These are phyloP conservation scores for Panzeria rudis DNA, from an alignment of 2,888 invertebrate species.

Conservation along the genomic window DNA sequence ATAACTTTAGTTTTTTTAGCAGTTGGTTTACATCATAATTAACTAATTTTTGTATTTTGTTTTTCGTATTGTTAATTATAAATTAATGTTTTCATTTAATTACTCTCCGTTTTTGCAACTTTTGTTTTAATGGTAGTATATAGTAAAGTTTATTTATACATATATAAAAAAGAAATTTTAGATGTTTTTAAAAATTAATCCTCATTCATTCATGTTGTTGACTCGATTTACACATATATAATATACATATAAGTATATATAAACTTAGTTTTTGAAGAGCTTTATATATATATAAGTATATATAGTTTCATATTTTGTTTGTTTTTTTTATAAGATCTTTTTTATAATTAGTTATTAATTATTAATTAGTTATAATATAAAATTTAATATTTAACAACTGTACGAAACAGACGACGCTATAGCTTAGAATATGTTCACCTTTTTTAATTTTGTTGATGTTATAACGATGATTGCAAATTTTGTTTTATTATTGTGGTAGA, in stretches of 20 bases:
- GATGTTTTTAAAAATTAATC: conserved; percentile 67
- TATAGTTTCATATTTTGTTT: conserved; percentile 73
- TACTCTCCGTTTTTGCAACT: conserved; percentile 72
- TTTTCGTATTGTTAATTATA: conserved; percentile 68
- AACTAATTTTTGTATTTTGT: conserved; percentile 71
- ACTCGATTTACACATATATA: conserved; percentile 58
- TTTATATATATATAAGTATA: conserved; percentile 29
- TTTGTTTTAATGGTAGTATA: conserved; percentile 63
- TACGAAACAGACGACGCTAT: conserved; percentile 83
- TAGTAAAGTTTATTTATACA: conserved; percentile 59
- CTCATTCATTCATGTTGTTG: conserved; percentile 72
- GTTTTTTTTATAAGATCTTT: conserved; percentile 75
- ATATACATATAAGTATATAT: conserved; percentile 74
- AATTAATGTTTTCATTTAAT: conserved; percentile 63
- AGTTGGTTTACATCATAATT: conserved; percentile 75
- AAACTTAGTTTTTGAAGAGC: conserved; percentile 71
- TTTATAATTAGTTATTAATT: conserved; percentile 67
- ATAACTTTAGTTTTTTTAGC: conserved; percentile 74
- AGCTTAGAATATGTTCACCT: conserved; percentile 79
- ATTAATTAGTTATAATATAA: conserved; percentile 62
- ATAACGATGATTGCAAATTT: conserved; percentile 49
- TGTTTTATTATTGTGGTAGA: conserved; percentile 51
- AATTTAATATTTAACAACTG: conserved; percentile 79
- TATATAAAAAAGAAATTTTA: conserved; percentile 58
- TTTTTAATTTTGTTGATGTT: conserved; percentile 59